These are phyloP conservation scores for Molanna angustata DNA, from an alignment of 2,888 invertebrate genomes.

Conservation along the genomic window DNA sequence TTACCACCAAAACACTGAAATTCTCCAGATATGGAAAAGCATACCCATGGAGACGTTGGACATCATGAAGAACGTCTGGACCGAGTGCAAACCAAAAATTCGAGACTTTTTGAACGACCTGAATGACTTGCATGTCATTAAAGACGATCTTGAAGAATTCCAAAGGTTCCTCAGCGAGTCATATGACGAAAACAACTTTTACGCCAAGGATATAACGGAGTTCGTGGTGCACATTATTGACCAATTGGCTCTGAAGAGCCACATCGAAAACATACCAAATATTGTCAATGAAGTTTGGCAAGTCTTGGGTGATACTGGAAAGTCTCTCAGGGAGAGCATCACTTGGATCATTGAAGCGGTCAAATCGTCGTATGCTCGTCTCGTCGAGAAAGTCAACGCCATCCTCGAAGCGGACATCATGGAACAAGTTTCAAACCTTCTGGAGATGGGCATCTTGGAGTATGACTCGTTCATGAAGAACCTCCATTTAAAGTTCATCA, in stretches of 20 bases:
- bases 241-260: slow-evolving; percentile 73
- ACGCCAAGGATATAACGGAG: slow-evolving; percentile 73
- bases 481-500: slow-evolving; percentile 65
- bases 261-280: slow-evolving; percentile 74
- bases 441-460: slow-evolving; percentile 69
- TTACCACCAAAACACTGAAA: slow-evolving; percentile 49
- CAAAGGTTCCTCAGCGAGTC: slow-evolving; percentile 71
- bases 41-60: slow-evolving; percentile 66
- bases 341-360: slow-evolving; percentile 71
- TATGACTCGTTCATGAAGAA: slow-evolving; percentile 79
- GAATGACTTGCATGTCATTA: slow-evolving; percentile 66
- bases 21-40: slow-evolving; percentile 48
- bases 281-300: slow-evolving; percentile 82
- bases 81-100: slow-evolving; percentile 69
- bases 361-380: slow-evolving; percentile 67
- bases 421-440: slow-evolving; percentile 64
- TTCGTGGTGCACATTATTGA: slow-evolving; percentile 69
- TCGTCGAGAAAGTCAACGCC: slow-evolving; percentile 65
- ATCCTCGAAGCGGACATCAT: slow-evolving; percentile 73
- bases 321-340: slow-evolving; percentile 72
- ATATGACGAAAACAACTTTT: slow-evolving; percentile 79
- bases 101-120: slow-evolving; percentile 70
- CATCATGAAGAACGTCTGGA: slow-evolving; percentile 69
- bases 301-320: slow-evolving; percentile 81
- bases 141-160: slow-evolving; percentile 69